Evolutionary conservation across 2,797 vertebrate genomes (phyloP).

Genomic region (Dicrostonyx torquatus): DNA sequence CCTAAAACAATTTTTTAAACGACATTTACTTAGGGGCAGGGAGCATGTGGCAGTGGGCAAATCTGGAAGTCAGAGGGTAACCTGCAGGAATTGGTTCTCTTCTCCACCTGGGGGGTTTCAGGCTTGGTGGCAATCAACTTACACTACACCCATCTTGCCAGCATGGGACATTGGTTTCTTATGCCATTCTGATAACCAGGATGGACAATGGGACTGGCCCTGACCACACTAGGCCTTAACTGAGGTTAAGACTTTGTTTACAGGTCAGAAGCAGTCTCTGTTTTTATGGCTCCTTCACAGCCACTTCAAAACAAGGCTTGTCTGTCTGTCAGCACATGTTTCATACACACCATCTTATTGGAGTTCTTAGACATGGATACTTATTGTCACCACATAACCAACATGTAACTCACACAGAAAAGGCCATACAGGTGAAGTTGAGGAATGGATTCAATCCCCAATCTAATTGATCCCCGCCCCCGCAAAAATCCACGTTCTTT

Average conservation of each 20-base stretch:
- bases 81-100: background rate
- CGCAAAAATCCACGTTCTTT: background rate
- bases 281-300: background rate
- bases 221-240: rapidly evolving
- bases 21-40: background rate
- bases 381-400: background rate
- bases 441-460: background rate
- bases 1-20: background rate
- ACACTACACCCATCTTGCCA: background rate
- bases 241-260: background rate
- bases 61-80: too few relatives aligned
- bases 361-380: background rate
- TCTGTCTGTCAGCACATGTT: background rate
- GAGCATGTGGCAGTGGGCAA: background rate
- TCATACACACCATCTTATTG: background rate
- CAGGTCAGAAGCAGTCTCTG: background rate
- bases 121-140: background rate
- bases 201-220: background rate
- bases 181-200: background rate
- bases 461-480: background rate
- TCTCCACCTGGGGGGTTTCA: too few relatives aligned
- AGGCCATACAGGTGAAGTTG: background rate
- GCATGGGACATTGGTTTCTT: background rate
- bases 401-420: background rate
- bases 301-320: background rate